Evolutionary conservation across 2,113 vertebrate genomes (phyloP).

Genomic region (Anhinga rufa): DNA sequence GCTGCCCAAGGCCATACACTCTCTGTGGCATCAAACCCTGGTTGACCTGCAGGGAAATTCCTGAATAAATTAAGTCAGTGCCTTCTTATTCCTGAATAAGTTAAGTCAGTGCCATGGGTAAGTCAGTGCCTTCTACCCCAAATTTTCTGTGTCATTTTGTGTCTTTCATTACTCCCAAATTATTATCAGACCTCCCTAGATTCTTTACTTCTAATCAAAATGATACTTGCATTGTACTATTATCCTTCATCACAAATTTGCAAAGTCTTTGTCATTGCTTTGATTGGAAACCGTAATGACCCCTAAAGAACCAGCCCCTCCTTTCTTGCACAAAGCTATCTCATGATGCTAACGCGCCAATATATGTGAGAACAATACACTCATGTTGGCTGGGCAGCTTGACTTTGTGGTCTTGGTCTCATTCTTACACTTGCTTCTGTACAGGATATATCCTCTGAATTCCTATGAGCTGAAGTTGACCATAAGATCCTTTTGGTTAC

Average conservation of each 20-base stretch:
- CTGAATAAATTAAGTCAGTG: not conserved
- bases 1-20: not conserved
- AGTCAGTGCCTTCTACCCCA: not conserved
- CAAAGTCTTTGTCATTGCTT: not conserved
- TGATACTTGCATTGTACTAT: not conserved
- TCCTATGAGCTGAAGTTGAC: not conserved
- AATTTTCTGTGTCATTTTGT: not conserved
- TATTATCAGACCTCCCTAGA: not conserved
- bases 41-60: not conserved
- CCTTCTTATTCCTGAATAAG: not conserved
- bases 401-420: not conserved
- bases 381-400: not conserved
- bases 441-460: not conserved
- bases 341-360: not conserved
- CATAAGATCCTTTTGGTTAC: not conserved
- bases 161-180: not conserved
- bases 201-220: not conserved
- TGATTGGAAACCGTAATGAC: not conserved
- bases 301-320: not conserved
- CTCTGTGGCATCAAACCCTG: not conserved
- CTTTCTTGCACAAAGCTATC: not conserved
- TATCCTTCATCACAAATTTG: not conserved
- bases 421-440: not conserved
- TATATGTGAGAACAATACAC: accelerated
- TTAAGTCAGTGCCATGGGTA: not conserved